Conservation (phyloP, 2,797 vertebrate genomes). For the Oreochromis mossambicus region DNA sequence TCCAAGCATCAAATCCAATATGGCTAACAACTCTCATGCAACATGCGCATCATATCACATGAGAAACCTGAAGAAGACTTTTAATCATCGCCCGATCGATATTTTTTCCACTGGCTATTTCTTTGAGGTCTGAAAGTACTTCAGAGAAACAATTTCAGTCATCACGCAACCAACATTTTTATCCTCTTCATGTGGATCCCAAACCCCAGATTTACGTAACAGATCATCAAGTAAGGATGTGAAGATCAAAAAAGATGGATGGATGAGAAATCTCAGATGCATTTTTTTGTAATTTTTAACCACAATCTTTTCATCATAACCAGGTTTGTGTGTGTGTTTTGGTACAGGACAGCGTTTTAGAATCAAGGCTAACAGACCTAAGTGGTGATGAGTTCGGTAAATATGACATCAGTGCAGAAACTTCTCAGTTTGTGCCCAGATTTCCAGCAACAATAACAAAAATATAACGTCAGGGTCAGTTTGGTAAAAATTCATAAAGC, state of each 20-base stretch:
- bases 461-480: neutral
- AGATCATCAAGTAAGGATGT: neutral
- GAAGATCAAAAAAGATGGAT: neutral
- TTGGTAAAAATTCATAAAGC: neutral
- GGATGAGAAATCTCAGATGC: neutral
- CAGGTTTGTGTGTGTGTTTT: neutral
- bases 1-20: neutral
- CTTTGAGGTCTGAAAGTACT: neutral
- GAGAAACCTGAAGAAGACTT: neutral
- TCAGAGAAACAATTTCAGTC: neutral
- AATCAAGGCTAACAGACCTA: neutral
- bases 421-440: neutral
- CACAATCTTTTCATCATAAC: neutral
- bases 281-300: neutral
- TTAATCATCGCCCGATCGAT: fast-evolving
- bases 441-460: neutral
- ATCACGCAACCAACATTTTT: neutral
- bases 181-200: neutral
- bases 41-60: neutral
- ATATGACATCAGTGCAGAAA: neutral
- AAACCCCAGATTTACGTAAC: neutral
- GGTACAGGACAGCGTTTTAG: neutral
- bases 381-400: neutral
- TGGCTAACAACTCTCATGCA: neutral
- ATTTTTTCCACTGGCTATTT: neutral